Percentiles rank a stretch among this genome's conserved stretches.
Conservation (phyloP, 2,797 vertebrate genomes). For the Fistularia tabacaria region DNA sequence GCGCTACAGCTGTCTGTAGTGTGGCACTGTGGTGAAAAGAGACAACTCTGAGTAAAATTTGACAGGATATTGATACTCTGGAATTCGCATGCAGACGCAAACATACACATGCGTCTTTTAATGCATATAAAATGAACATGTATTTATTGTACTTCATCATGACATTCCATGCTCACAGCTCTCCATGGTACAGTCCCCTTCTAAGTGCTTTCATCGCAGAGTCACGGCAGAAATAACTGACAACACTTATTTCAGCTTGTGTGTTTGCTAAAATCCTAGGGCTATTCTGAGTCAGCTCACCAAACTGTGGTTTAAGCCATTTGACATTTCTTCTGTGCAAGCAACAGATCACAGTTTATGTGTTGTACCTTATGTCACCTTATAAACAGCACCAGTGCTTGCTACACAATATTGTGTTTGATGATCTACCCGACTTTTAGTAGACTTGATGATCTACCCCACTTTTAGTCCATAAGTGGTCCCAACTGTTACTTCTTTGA, state of each 20-base stretch:
- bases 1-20: conserved; percentile 10
- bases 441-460: conserved; percentile 13
- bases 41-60: neutral
- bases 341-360: conserved; percentile 23
- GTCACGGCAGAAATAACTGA: conserved; percentile 1
- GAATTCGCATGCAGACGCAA: conserved; percentile 7
- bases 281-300: conserved; percentile 6
- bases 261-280: neutral
- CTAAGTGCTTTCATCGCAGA: conserved; percentile 11
- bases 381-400: conserved; percentile 16
- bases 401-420: conserved; percentile 10
- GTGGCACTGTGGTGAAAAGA: no score
- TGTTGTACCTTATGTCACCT: conserved; percentile 19
- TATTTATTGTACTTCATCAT: conserved; percentile 34
- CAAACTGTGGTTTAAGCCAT: conserved; percentile 23
- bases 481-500: conserved; percentile 34
- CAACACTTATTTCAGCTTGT: neutral
- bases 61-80: conserved; percentile 28
- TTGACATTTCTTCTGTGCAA: conserved; percentile 3
- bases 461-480: conserved; percentile 19
- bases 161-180: conserved; percentile 18
- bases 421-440: no score
- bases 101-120: neutral
- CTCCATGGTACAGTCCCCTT: conserved; percentile 5
- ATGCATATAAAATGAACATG: conserved; percentile 9